Percentiles rank a stretch among this genome's conserved stretches.
Conservation (phyloP, 2,888 invertebrate species). For the Chrysolina americana region DNA sequence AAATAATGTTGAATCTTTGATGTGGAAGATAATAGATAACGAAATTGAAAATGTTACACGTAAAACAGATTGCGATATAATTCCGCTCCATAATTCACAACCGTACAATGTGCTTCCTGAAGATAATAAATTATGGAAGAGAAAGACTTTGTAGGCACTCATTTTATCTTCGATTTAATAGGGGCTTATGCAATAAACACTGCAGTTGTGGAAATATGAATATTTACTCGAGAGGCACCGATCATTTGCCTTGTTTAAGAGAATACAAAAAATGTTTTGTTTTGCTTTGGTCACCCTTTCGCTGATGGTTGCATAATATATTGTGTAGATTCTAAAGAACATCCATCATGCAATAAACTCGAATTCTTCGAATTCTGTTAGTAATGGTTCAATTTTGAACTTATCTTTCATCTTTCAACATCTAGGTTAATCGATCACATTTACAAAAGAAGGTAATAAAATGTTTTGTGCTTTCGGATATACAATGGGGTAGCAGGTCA, state of each 20-base stretch:
- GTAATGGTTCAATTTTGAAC: too few relatives aligned
- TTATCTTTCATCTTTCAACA: background rate
- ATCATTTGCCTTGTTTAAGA: background rate
- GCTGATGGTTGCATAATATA: background rate
- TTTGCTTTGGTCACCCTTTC: background rate
- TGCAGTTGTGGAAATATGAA: background rate
- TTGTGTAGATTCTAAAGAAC: background rate
- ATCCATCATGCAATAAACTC: too few relatives aligned
- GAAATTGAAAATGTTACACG: background rate
- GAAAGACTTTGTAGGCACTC: conserved; percentile 16
- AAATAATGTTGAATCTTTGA: background rate
- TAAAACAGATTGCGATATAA: conserved; percentile 1
- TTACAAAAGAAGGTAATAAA: background rate
- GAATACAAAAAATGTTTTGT: background rate
- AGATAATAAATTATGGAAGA: conserved; percentile 26
- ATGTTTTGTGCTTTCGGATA: background rate
- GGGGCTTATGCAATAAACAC: conserved; percentile 23
- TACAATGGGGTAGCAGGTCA: background rate
- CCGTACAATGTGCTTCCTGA: conserved; percentile 24
- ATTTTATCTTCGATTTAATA: conserved; percentile 17
- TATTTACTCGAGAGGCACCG: background rate
- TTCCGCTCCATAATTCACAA: background rate
- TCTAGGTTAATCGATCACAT: background rate
- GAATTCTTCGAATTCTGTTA: too few relatives aligned
- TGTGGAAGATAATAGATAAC: background rate